These are phyloP conservation scores for Horisme vitalbata DNA, from an alignment of 2,888 invertebrate species.

Conservation along the genomic window DNA sequence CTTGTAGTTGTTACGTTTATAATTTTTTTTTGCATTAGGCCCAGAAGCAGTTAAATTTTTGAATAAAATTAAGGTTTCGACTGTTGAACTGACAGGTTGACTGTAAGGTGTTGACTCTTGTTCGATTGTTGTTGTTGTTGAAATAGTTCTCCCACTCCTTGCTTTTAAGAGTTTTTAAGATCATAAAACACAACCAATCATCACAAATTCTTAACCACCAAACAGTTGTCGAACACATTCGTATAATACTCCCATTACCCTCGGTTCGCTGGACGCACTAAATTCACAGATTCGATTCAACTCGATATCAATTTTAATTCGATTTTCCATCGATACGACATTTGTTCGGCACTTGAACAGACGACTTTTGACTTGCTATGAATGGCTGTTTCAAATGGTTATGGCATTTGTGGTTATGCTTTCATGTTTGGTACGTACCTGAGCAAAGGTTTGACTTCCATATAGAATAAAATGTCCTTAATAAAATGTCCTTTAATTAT, in stretches of 20 bases:
- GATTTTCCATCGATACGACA: constrained; percentile 58
- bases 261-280: constrained; percentile 50
- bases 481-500: no score
- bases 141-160: no score
- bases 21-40: no score
- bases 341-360: constrained; percentile 47
- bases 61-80: no score
- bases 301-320: constrained; percentile 64
- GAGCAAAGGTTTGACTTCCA: no score
- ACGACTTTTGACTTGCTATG: constrained; percentile 39
- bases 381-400: constrained; percentile 46
- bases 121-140: no score
- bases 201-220: constrained; percentile 34
- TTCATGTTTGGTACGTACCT: no score
- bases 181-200: constrained; percentile 14
- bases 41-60: no score
- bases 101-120: no score
- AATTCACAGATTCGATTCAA: constrained; percentile 46
- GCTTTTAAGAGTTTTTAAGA: not conserved
- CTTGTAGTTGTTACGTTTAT: no score
- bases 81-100: no score
- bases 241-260: constrained; percentile 57
- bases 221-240: constrained; percentile 58
- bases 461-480: no score
- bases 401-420: constrained; percentile 34